Conservation (phyloP, 2,113 vertebrate genomes). For the Psilopsiagon aurifrons region DNA sequence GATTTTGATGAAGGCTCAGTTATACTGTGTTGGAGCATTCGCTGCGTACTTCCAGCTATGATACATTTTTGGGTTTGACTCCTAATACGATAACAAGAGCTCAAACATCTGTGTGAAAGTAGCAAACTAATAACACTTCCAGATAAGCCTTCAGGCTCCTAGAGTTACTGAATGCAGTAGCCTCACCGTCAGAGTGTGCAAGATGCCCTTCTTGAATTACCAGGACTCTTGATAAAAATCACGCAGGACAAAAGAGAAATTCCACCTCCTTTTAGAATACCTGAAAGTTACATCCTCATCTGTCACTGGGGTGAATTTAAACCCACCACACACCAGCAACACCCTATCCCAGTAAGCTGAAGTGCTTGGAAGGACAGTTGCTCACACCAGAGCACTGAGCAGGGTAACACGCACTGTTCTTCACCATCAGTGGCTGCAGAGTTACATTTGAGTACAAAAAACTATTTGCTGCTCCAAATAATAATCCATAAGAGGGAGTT, state of each 20-base stretch:
- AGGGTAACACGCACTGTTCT: neutral
- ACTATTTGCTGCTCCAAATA: neutral
- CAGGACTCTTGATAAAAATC: constrained; percentile 59
- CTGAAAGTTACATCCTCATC: neutral
- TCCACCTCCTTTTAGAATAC: constrained; percentile 50
- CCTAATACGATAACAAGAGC: neutral
- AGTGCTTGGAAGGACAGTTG: neutral
- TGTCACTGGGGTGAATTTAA: neutral
- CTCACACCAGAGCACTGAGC: neutral
- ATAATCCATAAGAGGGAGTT: neutral
- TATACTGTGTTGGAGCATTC: neutral
- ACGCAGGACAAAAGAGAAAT: constrained; percentile 56
- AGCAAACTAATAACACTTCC: constrained; percentile 36
- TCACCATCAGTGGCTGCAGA: neutral
- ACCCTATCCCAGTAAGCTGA: neutral
- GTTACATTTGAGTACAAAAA: neutral
- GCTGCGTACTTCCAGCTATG: neutral
- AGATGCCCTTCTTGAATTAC: constrained; percentile 59
- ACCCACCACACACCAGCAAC: neutral
- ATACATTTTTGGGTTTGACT: neutral
- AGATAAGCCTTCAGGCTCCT: constrained; percentile 52
- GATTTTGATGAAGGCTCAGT: neutral
- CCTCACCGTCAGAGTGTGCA: constrained; percentile 28
- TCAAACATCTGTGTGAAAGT: neutral
- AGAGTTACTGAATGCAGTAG: constrained; percentile 35